A percentile compares a stretch with the other conserved stretches of the same genome.
These are phyloP conservation scores for Caradrina clavipalpis DNA, from an alignment of 2,888 invertebrate species.

Conservation along the genomic window DNA sequence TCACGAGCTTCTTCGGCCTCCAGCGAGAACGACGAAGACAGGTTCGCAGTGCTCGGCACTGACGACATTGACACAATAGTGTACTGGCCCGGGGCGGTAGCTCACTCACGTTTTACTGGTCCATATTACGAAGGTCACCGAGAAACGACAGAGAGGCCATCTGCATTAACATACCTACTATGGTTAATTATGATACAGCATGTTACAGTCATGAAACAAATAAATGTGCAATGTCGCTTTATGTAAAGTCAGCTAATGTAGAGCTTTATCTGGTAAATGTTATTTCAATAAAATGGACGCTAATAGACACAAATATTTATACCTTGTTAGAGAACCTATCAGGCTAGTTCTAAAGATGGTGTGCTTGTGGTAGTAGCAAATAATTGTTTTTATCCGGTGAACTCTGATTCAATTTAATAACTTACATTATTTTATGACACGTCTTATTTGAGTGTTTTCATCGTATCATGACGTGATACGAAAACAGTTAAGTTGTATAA, in stretches of 20 bases:
- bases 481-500: conserved; percentile 5
- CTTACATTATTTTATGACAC: not conserved
- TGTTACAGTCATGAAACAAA: conserved; percentile 68
- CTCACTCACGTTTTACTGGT: conserved; percentile 64
- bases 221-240: conserved; percentile 85
- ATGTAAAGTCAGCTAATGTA: conserved; percentile 71
- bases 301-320: conserved; percentile 30
- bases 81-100: conserved; percentile 82
- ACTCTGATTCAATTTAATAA: not conserved
- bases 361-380: not conserved
- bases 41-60: conserved; percentile 89
- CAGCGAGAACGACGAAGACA: conserved; percentile 98
- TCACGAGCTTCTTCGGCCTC: conserved; percentile 97
- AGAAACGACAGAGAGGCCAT: conserved; percentile 65
- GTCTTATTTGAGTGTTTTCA: conserved; percentile 8
- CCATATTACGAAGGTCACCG: conserved; percentile 39
- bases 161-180: conserved; percentile 52
- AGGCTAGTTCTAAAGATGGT: conserved; percentile 6
- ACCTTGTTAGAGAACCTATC: conserved; percentile 7
- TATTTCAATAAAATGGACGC: conserved; percentile 36
- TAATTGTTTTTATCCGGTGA: conserved; percentile 7
- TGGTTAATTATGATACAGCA: conserved; percentile 42
- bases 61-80: conserved; percentile 88
- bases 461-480: not conserved
- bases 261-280: conserved; percentile 81